Base-by-base conservation (phyloP, 2,797 vertebrate species). In the Schizopygopsis malacanthus region DNA sequence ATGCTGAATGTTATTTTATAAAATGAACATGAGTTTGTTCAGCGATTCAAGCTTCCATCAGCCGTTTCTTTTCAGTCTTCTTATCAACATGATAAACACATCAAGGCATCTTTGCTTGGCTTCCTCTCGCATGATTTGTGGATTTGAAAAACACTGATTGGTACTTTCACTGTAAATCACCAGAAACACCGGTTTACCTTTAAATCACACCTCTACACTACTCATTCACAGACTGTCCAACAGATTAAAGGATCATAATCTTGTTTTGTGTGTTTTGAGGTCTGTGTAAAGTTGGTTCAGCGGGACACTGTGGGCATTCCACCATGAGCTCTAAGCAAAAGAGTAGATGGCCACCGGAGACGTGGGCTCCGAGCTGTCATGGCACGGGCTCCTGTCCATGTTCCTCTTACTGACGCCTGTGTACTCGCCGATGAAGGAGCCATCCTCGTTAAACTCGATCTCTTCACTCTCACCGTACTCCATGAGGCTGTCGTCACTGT, bases 381-480 rank as follows among this genome's bases (percentile, higher is more conserved):
- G 97, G 89, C 96, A 98, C 89, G 98, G 97, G 0, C 97, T 94
- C 70, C 98, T 96, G 28, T 97, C 97, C 84, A 97, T 96, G 94
- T 98, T 96, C 87, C 98, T 98, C 92, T 96, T 97, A 86, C 92
- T 94, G 88, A 90, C 92, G 88, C 98, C 98, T 0, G 98, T 98
- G 94, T 99, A 99, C 92, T 99, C 97, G 82, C 98, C 98, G 7
- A 99, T 99, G 90, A 99, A 99, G 4, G 98, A 99, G 84, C 98
- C 98, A 0, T 99, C 98, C 90, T 99, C 98, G 0, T 98, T 97
- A 91, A 99, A 99, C 84, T 96, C 96, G 0, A 97, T 97, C 89
- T 99, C 98, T 0, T 97, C 97, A 0, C 97, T 98, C 82, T 99
- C 98, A 0, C 97, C 97, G 0, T 99, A 99, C 92, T 99, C 98